phyloP scores from a whole-genome alignment of 2,888 invertebrate species.

The Drosophila emarginata region DNA sequence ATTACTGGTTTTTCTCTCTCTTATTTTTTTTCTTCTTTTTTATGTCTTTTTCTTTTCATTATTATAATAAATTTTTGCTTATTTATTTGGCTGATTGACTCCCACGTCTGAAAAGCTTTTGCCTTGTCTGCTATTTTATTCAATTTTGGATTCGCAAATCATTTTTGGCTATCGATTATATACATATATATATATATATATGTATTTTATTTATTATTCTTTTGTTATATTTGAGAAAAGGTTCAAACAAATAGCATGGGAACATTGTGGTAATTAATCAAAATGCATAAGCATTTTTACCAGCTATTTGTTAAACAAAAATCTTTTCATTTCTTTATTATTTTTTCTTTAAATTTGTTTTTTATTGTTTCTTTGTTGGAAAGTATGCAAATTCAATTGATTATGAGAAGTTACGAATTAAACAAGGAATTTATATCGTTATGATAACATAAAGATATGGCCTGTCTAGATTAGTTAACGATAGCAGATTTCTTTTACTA shows the following conservation, averaged over 20 bases:
- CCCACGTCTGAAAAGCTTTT: constrained; percentile 60
- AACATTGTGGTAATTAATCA: constrained; percentile 72
- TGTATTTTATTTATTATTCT: constrained; percentile 61
- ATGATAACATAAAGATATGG: neutral
- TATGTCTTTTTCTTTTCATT: constrained; percentile 2
- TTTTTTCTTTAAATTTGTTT: neutral
- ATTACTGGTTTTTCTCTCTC: constrained; percentile 39
- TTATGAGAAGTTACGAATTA: neutral
- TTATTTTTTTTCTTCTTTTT: constrained; percentile 21
- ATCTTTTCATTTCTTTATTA: neutral
- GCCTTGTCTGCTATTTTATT: constrained; percentile 39
- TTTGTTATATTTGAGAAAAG: constrained; percentile 54
- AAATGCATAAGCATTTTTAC: constrained; percentile 52
- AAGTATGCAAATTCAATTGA: constrained; percentile 36
- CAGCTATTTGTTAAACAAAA: constrained; percentile 20
- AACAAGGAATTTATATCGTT: neutral
- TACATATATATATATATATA: constrained; percentile 22
- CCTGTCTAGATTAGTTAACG: no score
- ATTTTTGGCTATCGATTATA: constrained; percentile 59
- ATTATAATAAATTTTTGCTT: constrained; percentile 46
- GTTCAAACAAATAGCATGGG: constrained; percentile 61
- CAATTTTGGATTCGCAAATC: constrained; percentile 57
- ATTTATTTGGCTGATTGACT: constrained; percentile 63
- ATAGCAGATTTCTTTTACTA: no score
- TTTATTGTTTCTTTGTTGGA: constrained; percentile 25